Evolutionary conservation across 1,140 invertebrate genomes (phyloP), one percentile per base, ranked within the genome.

Genomic region (Bursaphelenchus mucronatus): DNA sequence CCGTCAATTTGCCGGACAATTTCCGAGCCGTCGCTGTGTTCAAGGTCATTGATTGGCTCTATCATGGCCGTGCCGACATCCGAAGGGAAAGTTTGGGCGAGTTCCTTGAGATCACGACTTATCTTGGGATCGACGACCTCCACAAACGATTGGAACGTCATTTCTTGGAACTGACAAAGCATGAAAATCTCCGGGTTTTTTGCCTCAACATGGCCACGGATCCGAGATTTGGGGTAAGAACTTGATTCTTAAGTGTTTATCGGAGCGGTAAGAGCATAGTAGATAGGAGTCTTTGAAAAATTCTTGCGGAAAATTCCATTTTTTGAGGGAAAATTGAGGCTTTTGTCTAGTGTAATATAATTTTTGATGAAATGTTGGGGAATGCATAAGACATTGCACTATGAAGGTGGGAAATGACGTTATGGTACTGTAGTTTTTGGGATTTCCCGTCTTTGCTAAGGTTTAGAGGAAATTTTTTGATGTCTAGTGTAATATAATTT

Each of bases 11-110:
- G 30, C 30, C 30, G 30, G 30, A 30, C 10, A 52, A 52, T 2
- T 52, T 52, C 11, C 9, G 9, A 21, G 21, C 11, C 40, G 13
- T 13, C 40, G 40, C 59, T 5, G 59, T 61, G 4, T 51, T 39
- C 59, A 61, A 61, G 41, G 59, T 62, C 40, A 47, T 61, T n/a
- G 59, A 61, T 15, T 61, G 49, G 45, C 51, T 61, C 8, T 61
- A 56, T n/a, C 51, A 61, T 47, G 59, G 45, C 17, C 40, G 55
- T 2, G 49, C 41, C 30, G 19, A 61, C 15, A 21, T 61, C 9
- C 43, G 30, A 10, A 17, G 21, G 51, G 40, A 61, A 39, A 51
- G 19, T 3, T 13, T 61, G 8, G 45, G 17, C 49, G 59, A 61
- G 13, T 19, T 56, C 41, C 44, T 61, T 3, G 59, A 53, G 46